These are phyloP conservation scores for Sthenelais limicola DNA, from an alignment of 2,888 invertebrate species.

Conservation along the genomic window DNA sequence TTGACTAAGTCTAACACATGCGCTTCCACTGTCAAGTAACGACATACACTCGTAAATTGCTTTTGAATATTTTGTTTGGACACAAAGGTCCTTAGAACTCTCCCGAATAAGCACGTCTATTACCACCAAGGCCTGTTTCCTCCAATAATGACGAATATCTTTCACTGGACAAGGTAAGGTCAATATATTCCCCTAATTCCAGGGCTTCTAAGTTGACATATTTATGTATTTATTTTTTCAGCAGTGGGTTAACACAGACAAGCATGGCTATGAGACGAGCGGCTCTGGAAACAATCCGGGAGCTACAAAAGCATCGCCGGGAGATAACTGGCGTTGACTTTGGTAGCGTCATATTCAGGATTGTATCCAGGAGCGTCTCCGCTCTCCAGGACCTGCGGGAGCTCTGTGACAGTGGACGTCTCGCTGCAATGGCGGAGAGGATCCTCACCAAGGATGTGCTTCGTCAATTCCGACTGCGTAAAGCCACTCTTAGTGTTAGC, in stretches of 20 bases:
- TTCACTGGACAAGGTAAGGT: too few relatives aligned
- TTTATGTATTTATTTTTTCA: too few relatives aligned
- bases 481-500: not conserved
- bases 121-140: too few relatives aligned
- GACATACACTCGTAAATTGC: too few relatives aligned
- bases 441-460: conserved; percentile 15
- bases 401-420: conserved; percentile 15
- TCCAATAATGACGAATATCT: too few relatives aligned
- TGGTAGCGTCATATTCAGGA: conserved; percentile 39
- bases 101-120: too few relatives aligned
- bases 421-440: conserved; percentile 9
- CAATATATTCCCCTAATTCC: too few relatives aligned
- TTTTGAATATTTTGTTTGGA: too few relatives aligned
- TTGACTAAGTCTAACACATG: too few relatives aligned
- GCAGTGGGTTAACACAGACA: conserved; percentile 27
- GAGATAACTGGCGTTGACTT: conserved; percentile 37
- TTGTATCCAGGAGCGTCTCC: conserved; percentile 33
- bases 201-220: too few relatives aligned
- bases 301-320: conserved; percentile 39
- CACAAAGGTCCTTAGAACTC: too few relatives aligned
- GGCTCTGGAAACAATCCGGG: conserved; percentile 33
- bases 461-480: conserved; percentile 5
- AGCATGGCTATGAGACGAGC: conserved; percentile 25
- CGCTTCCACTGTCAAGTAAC: too few relatives aligned
- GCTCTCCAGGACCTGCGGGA: conserved; percentile 4